Conservation (phyloP, 2,888 invertebrate genomes). For the Rhogogaster chlorosoma region DNA sequence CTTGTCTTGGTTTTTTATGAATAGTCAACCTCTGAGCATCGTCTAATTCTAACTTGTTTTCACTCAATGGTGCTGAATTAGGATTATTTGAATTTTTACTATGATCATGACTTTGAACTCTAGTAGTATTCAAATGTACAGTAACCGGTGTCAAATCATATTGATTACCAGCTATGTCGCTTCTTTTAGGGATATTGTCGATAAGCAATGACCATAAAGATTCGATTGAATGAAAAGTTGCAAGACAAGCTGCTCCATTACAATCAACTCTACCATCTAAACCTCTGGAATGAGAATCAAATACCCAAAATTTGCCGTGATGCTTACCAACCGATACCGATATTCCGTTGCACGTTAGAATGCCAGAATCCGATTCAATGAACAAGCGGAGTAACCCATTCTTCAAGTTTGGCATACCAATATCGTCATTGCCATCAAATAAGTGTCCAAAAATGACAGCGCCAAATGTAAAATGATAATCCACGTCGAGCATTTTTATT, state of each 20-base stretch:
- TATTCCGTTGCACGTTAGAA: slow-evolving; percentile 5
- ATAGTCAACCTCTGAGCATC: no score
- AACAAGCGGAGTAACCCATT: neutral
- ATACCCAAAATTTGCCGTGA: neutral
- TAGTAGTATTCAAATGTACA: neutral
- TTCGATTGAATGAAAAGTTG: neutral
- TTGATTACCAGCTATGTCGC: neutral
- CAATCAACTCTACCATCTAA: neutral
- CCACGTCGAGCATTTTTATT: neutral
- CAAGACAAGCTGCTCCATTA: neutral
- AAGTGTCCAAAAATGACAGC: neutral
- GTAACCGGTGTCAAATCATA: neutral
- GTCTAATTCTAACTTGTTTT: no score
- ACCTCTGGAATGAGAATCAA: slow-evolving; percentile 5
- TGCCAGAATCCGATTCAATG: neutral
- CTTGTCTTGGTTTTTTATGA: no score
- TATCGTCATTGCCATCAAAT: neutral
- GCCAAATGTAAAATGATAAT: neutral
- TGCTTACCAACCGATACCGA: neutral
- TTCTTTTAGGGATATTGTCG: neutral
- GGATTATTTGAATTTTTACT: no score
- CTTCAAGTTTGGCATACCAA: neutral
- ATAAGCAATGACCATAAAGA: neutral
- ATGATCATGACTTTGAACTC: no score
- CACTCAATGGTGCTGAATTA: no score